A percentile compares a stretch with the other conserved stretches of the same genome.
Conservation (phyloP, 2,797 vertebrate species). For the Amniataba percoides region DNA sequence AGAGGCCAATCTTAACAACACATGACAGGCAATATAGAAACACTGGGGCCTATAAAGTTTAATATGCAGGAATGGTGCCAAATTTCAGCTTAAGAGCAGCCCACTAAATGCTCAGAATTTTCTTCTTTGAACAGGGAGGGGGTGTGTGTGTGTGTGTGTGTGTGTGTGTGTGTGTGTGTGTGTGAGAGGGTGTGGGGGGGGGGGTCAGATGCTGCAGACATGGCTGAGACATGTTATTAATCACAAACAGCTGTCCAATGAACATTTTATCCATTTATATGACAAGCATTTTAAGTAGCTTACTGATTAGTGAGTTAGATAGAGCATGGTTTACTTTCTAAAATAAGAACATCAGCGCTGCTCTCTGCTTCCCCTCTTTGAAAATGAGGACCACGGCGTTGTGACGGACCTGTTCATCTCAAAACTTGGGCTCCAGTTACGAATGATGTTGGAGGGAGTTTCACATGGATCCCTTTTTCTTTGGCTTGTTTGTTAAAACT, state of each 20-base stretch:
- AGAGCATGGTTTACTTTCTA: not conserved
- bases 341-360: not conserved
- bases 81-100: slow-evolving; percentile 57
- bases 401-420: not conserved
- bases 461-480: not conserved
- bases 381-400: not conserved
- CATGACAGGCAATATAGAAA: slow-evolving; percentile 82
- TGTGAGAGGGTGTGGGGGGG: not conserved
- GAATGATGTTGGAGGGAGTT: not conserved
- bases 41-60: slow-evolving; percentile 80
- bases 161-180: too few relatives aligned
- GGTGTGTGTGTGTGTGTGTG: too few relatives aligned
- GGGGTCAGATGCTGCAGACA: slow-evolving; percentile 29
- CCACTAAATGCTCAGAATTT: slow-evolving; percentile 37
- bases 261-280: slow-evolving; percentile 35
- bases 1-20: slow-evolving; percentile 77
- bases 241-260: slow-evolving; percentile 37
- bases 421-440: not conserved
- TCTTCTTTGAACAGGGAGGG: slow-evolving; percentile 43
- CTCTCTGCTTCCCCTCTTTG: not conserved
- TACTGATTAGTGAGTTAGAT: not conserved
- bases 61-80: slow-evolving; percentile 74
- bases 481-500: not conserved
- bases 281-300: slow-evolving; percentile 9
- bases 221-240: slow-evolving; percentile 44